phyloP scores from a whole-genome alignment of 2,888 invertebrate species.

The Pyrrhia umbra region DNA sequence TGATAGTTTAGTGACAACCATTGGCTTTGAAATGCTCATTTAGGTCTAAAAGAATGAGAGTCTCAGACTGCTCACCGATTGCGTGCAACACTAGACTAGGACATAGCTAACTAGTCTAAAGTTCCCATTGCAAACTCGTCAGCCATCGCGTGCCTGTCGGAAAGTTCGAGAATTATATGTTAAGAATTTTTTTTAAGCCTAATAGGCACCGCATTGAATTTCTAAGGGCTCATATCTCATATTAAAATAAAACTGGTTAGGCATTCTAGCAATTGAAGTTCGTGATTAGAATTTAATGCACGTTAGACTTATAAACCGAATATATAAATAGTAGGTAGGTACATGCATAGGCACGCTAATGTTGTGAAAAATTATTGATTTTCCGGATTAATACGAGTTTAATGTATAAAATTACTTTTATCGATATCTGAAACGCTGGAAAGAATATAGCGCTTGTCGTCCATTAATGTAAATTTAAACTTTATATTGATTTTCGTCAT shows the following conservation, averaged over 20 bases:
- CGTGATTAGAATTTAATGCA: conserved; percentile 38
- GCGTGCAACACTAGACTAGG: conserved; percentile 32
- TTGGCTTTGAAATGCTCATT: neutral
- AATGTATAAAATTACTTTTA: conserved; percentile 46
- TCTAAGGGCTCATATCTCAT: conserved; percentile 30
- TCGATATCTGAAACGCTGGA: conserved; percentile 50
- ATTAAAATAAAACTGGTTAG: conserved; percentile 10
- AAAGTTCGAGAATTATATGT: conserved; percentile 38
- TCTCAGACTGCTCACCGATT: conserved; percentile 11
- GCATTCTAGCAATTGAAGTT: conserved; percentile 43
- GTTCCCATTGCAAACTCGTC: conserved; percentile 33
- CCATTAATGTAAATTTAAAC: conserved; percentile 39
- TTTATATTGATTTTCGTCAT: conserved; percentile 35
- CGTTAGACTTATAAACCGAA: conserved; percentile 20
- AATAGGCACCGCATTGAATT: conserved; percentile 30
- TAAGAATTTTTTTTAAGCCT: conserved; percentile 39
- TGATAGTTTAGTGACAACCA: neutral
- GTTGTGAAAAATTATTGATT: conserved; percentile 56
- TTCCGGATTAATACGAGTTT: conserved; percentile 49
- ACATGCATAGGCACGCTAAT: conserved; percentile 32
- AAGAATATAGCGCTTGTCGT: conserved; percentile 41
- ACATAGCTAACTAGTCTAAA: conserved; percentile 29
- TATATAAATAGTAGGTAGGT: conserved; percentile 17
- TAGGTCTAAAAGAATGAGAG: neutral
- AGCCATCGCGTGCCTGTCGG: conserved; percentile 41